These are phyloP conservation scores for Volucella zonaria DNA, from an alignment of 2,888 invertebrate species.

Conservation along the genomic window DNA sequence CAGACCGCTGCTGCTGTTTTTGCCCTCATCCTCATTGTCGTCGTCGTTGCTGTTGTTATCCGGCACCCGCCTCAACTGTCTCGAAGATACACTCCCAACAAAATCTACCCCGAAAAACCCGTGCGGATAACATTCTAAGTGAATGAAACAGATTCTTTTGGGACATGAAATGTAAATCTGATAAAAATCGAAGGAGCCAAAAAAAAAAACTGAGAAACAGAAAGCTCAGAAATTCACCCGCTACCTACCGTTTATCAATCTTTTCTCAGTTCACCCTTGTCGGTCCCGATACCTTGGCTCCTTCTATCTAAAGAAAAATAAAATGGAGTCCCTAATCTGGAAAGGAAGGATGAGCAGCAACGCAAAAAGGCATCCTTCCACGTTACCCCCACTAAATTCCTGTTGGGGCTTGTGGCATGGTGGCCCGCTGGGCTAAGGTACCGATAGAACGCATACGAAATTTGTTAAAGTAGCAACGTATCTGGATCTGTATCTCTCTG, in stretches of 20 bases:
- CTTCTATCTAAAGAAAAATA: slow-evolving; percentile 55
- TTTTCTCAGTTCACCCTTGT: slow-evolving; percentile 35
- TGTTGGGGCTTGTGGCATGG: too few relatives aligned
- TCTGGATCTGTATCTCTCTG: slow-evolving; percentile 7
- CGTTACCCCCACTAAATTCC: slow-evolving; percentile 2
- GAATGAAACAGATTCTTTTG: slow-evolving; percentile 72
- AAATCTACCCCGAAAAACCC: slow-evolving; percentile 40
- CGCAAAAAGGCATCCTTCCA: slow-evolving; percentile 27
- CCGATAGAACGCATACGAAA: slow-evolving; percentile 18
- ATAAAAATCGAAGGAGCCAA: slow-evolving; percentile 46
- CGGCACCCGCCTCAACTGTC: neutral
- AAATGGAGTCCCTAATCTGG: slow-evolving; percentile 53
- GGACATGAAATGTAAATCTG: slow-evolving; percentile 71
- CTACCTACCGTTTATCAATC: slow-evolving; percentile 49
- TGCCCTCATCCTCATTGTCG: slow-evolving; percentile 7
- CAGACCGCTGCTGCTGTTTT: neutral
- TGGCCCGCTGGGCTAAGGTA: neutral
- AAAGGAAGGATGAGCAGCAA: slow-evolving; percentile 36
- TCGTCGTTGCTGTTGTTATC: neutral
- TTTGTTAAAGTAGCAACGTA: slow-evolving; percentile 23
- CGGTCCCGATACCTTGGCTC: slow-evolving; percentile 2
- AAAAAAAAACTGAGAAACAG: neutral
- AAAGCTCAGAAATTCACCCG: slow-evolving; percentile 14
- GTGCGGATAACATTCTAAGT: slow-evolving; percentile 68
- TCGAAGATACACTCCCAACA: slow-evolving; percentile 17